Base-by-base conservation (phyloP, 2,797 vertebrate genomes). In the Microchirus variegatus region DNA sequence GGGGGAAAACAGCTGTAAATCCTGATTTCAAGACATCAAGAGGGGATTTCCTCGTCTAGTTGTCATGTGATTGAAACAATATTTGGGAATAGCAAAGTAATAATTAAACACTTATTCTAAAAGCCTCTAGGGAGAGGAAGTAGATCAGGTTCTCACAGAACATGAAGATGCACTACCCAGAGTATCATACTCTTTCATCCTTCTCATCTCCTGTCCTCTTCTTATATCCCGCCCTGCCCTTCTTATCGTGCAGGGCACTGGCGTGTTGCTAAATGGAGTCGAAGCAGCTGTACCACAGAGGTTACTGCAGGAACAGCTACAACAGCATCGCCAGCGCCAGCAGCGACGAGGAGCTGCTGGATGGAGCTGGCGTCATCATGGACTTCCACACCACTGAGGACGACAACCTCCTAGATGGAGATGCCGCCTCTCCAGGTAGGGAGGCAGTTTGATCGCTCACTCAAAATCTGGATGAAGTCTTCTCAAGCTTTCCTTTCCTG, bases 351-450 rank as follows among this genome's bases (percentile, higher is more conserved):
- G 97, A 99, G 81, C 95, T 99, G 82, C 92, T 99, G 89, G 97
- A 99, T 94, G 96, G 96, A 86, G 94, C 96, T 72, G 97, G 97
- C 48, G 93, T 95, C 69, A 92, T 96, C 88, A 99, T 98, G 97
- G 97, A 99, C 93, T 99, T 99, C 85, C 96, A 98, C 85, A 98
- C 96, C 66, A 96, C 97, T 17, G 97, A 99, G 83, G 97, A 99
- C 72, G 97, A 99, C 93, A 98, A 96, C 90, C 95, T 99, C 78
- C 90, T 99, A 80, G 97, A 99, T 78, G 97, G 97, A 72, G 97
- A 99, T 69, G 93, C 95, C 72, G 91, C 95, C 78, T 95, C 95
- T 17, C 90, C 95, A 90, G 97, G 97, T 99, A 94, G 92, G 94
- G 45, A 68, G 69, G 18, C 36, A 12, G 31, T 53, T 43, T 61